Evolutionary conservation across 2,888 invertebrate species (phyloP).

Genomic region (Erebia aethiops): DNA sequence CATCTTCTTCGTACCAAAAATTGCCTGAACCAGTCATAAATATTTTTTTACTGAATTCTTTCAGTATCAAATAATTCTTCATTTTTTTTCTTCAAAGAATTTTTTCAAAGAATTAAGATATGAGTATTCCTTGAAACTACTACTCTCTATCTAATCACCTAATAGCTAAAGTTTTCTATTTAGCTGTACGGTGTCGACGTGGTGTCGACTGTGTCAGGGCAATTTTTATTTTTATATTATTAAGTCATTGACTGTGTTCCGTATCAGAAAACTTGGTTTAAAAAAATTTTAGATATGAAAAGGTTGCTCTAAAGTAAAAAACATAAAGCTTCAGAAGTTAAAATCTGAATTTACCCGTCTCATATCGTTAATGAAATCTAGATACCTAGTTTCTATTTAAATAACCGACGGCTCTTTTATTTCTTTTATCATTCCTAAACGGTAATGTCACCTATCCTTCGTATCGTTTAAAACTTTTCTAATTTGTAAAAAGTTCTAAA

Average conservation of each 20-base stretch:
- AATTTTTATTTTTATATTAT: conserved; percentile 2
- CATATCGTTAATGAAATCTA: too few species aligned
- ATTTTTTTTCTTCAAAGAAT: conserved; percentile 48
- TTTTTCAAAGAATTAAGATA: background rate
- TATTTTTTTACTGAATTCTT: conserved; percentile 57
- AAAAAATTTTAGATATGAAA: too few species aligned
- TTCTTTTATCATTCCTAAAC: conserved; percentile 38
- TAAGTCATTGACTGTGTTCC: background rate
- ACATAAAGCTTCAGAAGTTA: too few species aligned
- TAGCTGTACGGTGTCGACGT: too few species aligned
- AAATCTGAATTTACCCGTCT: too few species aligned
- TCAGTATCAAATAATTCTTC: conserved; percentile 65
- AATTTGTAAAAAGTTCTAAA: conserved; percentile 56
- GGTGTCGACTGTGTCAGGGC: background rate
- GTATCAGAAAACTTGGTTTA: background rate
- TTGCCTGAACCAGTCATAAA: conserved; percentile 66
- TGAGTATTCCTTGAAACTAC: background rate
- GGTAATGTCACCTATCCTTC: conserved; percentile 11
- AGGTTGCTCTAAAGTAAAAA: too few species aligned
- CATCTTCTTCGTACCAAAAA: conserved; percentile 66
- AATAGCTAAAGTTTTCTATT: background rate
- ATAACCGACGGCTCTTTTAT: conserved; percentile 6
- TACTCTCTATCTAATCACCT: background rate
- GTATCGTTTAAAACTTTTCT: conserved; percentile 48
- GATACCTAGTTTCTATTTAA: too few species aligned